A percentile compares a stretch with the other conserved stretches of the same genome.
phyloP scores from a whole-genome alignment of 1,140 invertebrate species.

The Globodera rostochiensis region DNA sequence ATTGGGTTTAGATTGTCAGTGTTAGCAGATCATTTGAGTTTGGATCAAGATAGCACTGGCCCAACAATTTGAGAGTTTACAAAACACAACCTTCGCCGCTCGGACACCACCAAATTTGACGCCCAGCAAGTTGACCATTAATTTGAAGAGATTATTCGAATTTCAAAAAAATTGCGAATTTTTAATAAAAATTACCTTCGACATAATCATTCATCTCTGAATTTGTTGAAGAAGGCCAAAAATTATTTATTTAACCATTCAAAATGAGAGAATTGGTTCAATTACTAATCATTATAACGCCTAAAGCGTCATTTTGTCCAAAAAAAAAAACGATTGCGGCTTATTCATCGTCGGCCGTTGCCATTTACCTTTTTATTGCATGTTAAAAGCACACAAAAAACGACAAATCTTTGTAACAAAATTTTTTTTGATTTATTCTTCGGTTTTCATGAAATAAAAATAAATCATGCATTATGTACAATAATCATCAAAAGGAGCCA shows the following conservation, averaged over 20 bases:
- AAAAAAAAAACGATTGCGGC: background rate
- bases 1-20: no score
- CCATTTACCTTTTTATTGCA: background rate
- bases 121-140: constrained; percentile 10
- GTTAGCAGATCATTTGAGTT: no score
- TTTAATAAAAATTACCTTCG: constrained; percentile 4
- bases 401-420: no score
- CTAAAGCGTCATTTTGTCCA: background rate
- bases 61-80: background rate
- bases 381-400: background rate
- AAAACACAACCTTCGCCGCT: constrained; percentile 19
- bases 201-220: constrained; percentile 22
- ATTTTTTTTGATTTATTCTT: no score
- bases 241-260: background rate
- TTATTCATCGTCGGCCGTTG: background rate
- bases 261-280: no score
- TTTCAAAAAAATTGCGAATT: background rate
- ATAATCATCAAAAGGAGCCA: no score
- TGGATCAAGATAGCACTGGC: background rate
- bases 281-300: no score
- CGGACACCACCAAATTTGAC: constrained; percentile 35
- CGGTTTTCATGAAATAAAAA: no score
- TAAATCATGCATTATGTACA: no score
- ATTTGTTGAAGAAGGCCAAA: background rate
- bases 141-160: background rate